Conservation (phyloP, 2,113 vertebrate species). For the Hippocampus mohnikei region DNA sequence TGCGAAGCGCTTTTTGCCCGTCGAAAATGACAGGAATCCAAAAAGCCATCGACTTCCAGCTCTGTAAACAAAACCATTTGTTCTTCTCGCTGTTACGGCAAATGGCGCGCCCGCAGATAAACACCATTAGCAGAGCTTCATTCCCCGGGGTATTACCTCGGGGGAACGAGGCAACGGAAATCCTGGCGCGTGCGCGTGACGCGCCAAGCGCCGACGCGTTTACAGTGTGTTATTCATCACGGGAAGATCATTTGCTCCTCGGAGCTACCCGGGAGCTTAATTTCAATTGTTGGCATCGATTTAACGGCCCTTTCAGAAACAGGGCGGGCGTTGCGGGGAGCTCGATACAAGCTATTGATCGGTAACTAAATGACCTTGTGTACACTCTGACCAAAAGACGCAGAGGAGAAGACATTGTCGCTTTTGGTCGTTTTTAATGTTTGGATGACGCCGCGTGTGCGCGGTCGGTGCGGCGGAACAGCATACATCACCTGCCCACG, state of each 20-base stretch:
- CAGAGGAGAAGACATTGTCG: slow-evolving; percentile 34
- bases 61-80: slow-evolving; percentile 55
- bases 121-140: slow-evolving; percentile 50
- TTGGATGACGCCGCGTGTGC: background rate
- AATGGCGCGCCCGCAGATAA: slow-evolving; percentile 39
- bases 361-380: slow-evolving; percentile 67
- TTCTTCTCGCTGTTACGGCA: slow-evolving; percentile 40
- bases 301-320: slow-evolving; percentile 68
- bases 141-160: slow-evolving; percentile 41
- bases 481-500: slow-evolving; percentile 21
- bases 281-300: slow-evolving; percentile 73
- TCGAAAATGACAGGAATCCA: background rate
- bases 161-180: slow-evolving; percentile 50
- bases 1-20: background rate
- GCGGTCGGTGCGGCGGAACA: slow-evolving; percentile 4
- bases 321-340: slow-evolving; percentile 35
- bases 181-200: slow-evolving; percentile 41
- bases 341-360: slow-evolving; percentile 70
- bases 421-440: slow-evolving; percentile 7
- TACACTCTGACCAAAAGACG: slow-evolving; percentile 41
- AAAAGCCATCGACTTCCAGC: slow-evolving; percentile 31
- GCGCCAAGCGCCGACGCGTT: slow-evolving; percentile 46
- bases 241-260: slow-evolving; percentile 64
- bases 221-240: slow-evolving; percentile 71
- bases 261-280: slow-evolving; percentile 66